These are phyloP conservation scores for Trachemys scripta DNA, from an alignment of 2,113 vertebrate genomes.

Conservation along the genomic window DNA sequence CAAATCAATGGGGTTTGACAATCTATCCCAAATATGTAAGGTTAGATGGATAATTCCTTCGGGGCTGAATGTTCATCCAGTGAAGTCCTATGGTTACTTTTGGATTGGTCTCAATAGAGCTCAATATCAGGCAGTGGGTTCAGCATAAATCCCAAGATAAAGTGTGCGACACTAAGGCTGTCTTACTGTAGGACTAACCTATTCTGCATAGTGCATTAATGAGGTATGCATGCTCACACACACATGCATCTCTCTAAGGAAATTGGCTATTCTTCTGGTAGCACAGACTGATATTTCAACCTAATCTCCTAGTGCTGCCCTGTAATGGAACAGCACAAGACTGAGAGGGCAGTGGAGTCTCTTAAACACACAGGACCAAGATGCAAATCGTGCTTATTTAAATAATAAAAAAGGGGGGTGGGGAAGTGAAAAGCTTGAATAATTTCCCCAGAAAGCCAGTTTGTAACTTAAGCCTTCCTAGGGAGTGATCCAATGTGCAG, in stretches of 20 bases:
- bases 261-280: constrained; percentile 28
- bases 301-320: not conserved
- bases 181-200: not conserved
- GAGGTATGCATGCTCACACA: no score
- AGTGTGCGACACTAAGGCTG: not conserved
- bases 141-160: not conserved
- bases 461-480: constrained; percentile 70
- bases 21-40: not conserved
- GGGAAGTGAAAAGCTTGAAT: constrained; percentile 61
- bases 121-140: not conserved
- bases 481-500: constrained; percentile 57
- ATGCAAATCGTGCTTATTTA: not conserved
- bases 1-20: no score
- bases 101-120: not conserved
- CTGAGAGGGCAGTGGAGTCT: not conserved
- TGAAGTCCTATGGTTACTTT: not conserved
- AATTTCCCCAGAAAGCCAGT: constrained; percentile 67
- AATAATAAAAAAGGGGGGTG: no score
- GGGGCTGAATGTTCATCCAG: not conserved
- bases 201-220: not conserved
- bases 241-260: not conserved
- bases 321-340: not conserved
- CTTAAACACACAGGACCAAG: constrained; percentile 5
- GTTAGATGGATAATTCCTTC: not conserved
- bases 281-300: constrained; percentile 16